Base-by-base conservation (phyloP, 2,113 vertebrate species). In the Psittacus erithacus region DNA sequence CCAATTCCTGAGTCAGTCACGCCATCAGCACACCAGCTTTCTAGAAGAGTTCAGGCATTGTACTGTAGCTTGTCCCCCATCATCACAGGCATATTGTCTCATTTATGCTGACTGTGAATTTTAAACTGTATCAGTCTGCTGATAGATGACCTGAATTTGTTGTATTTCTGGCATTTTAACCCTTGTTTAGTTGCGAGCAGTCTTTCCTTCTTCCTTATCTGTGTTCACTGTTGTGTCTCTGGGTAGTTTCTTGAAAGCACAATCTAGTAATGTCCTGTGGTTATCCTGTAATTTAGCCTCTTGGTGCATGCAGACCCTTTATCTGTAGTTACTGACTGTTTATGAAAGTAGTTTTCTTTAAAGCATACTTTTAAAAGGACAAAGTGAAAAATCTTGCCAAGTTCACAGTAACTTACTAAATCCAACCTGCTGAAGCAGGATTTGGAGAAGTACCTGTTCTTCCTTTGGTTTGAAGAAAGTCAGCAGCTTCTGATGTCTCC, bases 231-330 rank as follows among this genome's bases (percentile, higher is more conserved):
- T 85, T 94, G 80, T 88, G 62, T 94, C 49, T 53, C 47, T 84
- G 82, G 13, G 22, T 89, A 65, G 55, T 88, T 93, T 88, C 57
- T 76, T 80, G 57, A 90, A 89, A 90, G 93, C 64, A 92, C 84
- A 95, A 17, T 46, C 16, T 25, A 3, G 18, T 60, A 39, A 75
- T n/a, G 50, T 55, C 87, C 46, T n/a, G 77, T 87, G 86, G 64
- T 90, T 88, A 62, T 90, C 73, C 70, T 80, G 92, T 95, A 79
- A 49, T 82, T 85, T 39, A 81, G 86, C 59, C 52, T 43, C 85
- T 77, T 29, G 82, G 76, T 96, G 96, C 96, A 92, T 96, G 96
- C 63, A 60, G 79, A 93, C 64, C 69, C 69, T 80, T 44, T 78
- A 41, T 78, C 70, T 91, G 46, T 94, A 55, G 38, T 81, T 92